These are phyloP conservation scores for Potamilus streckersoni DNA, from an alignment of 1,140 invertebrate species.

Conservation along the genomic window DNA sequence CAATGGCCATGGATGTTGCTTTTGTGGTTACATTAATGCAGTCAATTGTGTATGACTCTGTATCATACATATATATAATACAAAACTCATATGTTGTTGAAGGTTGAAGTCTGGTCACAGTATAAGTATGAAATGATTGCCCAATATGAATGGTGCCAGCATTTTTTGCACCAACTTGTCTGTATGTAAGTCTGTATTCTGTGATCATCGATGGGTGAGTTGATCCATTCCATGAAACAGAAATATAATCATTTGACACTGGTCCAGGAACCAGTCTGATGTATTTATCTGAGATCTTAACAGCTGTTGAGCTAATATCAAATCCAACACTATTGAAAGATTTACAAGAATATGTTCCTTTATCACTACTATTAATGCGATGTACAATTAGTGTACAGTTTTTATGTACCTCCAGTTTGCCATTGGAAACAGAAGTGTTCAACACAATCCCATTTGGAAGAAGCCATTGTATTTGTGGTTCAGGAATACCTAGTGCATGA, in stretches of 20 bases:
- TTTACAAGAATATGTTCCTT: slow-evolving; percentile 59
- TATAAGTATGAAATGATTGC: slow-evolving; percentile 58
- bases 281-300: slow-evolving; percentile 63
- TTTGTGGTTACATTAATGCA: slow-evolving; percentile 62
- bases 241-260: slow-evolving; percentile 66
- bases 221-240: slow-evolving; percentile 69
- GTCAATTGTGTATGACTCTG: slow-evolving; percentile 61
- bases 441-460: slow-evolving; percentile 64
- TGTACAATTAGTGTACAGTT: slow-evolving; percentile 62
- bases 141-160: slow-evolving; percentile 43
- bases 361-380: slow-evolving; percentile 45
- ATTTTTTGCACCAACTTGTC: slow-evolving; percentile 28
- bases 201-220: slow-evolving; percentile 60
- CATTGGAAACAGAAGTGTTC: slow-evolving; percentile 55
- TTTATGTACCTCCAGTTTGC: slow-evolving; percentile 53
- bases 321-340: slow-evolving; percentile 52
- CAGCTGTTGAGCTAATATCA: slow-evolving; percentile 57
- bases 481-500: slow-evolving; percentile 67
- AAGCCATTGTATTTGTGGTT: slow-evolving; percentile 67
- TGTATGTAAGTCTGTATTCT: slow-evolving; percentile 67
- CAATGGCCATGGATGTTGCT: slow-evolving; percentile 2
- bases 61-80: slow-evolving; percentile 62
- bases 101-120: slow-evolving; percentile 66
- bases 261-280: slow-evolving; percentile 62
- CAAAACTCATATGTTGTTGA: slow-evolving; percentile 69